Base-by-base conservation (phyloP, 2,888 invertebrate genomes). In the Lepeophtheirus nordmannii region DNA sequence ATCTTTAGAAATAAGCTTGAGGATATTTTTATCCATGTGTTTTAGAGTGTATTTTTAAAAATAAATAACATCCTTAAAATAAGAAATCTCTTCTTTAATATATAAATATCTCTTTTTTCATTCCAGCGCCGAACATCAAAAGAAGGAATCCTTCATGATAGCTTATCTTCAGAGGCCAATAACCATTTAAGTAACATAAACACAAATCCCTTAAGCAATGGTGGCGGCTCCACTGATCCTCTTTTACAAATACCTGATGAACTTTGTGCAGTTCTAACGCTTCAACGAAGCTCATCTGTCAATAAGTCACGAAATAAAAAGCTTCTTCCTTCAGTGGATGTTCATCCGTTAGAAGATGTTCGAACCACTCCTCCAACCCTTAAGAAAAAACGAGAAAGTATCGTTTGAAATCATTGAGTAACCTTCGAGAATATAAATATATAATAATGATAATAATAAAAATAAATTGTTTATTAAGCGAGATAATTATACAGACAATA, bases 181-280 rank as follows among this genome's bases (percentile, higher is more conserved):
- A 30, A 30, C 30, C 30, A 2, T 30, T 30, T 30, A 30, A 30
- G 7, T 30, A 30, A 30, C 30, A 30, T 30, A 30, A 30, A 30
- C 7, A 30, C 30, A 30, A 46, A 46, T 8, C 53, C 53, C 2
- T 3, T 46, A 17, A 46, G 53, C 17, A 14, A 17, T 5, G 62
- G 62, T 20, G 62, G 17, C 38, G 62, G 62, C 10, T 38, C 38
- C 40, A 39, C 62, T 37, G 62, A 62, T 38, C 62, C 62, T 17
- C 62, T 62, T 1, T 40, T 62, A 10, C 62, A 62, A 62, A 62
- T 62, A 20, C 62, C 62, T 12, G 20, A 37, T 38, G 39, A 62
- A 41, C 62, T 62, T 17, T 62, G 38, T 38, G 62, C 62, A 10
- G 62, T 62, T 39, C 40, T 62, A n/a, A 62, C 62, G 39, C 62